phyloP scores from a whole-genome alignment of 2,888 invertebrate genomes.

The Punctoribates punctum region DNA sequence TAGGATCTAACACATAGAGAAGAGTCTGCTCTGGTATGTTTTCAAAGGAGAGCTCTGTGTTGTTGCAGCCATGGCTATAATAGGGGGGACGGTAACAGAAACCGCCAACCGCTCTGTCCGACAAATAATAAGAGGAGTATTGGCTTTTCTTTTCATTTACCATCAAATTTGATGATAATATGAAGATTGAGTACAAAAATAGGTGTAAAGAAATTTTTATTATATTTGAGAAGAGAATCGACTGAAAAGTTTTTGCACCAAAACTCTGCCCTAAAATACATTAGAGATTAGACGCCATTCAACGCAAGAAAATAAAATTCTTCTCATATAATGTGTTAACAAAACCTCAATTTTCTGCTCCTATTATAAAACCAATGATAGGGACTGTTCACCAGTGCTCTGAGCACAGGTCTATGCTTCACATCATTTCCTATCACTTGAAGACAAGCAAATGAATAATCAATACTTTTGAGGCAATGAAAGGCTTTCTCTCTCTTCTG shows the following conservation, averaged over 20 bases:
- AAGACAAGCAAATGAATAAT: neutral
- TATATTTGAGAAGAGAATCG: neutral
- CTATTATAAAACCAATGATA: neutral
- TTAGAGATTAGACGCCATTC: conserved; percentile 3
- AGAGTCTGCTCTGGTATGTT: neutral
- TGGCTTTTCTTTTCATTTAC: neutral
- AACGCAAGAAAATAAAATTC: neutral
- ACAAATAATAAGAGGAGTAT: no score
- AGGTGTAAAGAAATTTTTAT: neutral
- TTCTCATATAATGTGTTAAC: neutral
- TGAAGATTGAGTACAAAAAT: conserved; percentile 5
- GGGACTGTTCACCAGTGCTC: no score
- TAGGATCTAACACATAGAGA: neutral
- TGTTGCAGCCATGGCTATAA: no score
- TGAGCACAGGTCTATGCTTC: neutral
- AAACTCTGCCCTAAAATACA: neutral
- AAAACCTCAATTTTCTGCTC: conserved; percentile 6
- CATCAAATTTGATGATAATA: conserved; percentile 10
- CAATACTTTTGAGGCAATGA: neutral
- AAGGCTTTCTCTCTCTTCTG: neutral
- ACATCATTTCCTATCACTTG: neutral
- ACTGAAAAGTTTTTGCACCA: no score
- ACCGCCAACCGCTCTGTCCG: no score
- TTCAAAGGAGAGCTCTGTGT: neutral
- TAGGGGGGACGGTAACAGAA: no score